Evolutionary conservation across 1,140 invertebrate genomes (phyloP).

Genomic region (Camponotus vicinus): DNA sequence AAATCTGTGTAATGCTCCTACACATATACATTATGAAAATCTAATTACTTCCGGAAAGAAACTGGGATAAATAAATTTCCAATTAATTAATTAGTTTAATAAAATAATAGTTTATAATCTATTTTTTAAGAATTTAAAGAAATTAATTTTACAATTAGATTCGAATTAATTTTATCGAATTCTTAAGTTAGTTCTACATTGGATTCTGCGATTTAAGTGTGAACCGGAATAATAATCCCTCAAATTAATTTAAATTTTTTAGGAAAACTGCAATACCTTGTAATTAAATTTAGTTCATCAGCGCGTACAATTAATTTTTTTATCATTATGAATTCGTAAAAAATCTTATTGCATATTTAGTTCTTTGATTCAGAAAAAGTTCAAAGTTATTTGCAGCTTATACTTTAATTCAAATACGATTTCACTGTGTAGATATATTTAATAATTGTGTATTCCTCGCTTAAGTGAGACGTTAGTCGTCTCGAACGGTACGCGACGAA

Average conservation of each 20-base stretch:
- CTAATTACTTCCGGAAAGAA: background rate
- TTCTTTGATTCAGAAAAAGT: background rate
- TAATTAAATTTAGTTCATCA: background rate
- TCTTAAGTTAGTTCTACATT: background rate
- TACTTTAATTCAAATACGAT: constrained; percentile 15
- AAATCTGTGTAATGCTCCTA: background rate
- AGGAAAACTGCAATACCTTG: background rate
- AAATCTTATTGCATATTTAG: background rate
- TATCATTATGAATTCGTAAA: background rate
- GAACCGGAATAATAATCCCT: background rate
- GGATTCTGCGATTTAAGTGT: background rate
- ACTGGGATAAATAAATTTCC: background rate
- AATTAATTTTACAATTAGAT: background rate
- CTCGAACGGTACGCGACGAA: background rate
- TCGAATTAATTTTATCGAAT: background rate
- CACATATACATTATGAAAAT: background rate
- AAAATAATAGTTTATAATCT: constrained; percentile 4
- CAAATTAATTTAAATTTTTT: background rate
- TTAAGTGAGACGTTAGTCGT: background rate
- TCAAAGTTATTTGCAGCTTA: background rate
- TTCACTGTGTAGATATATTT: background rate
- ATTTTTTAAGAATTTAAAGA: background rate
- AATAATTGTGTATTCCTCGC: constrained; percentile 17
- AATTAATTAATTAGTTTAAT: background rate
- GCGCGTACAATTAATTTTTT: background rate